Conservation (phyloP, 2,797 vertebrate genomes). For the Gymnocypris eckloni region DNA sequence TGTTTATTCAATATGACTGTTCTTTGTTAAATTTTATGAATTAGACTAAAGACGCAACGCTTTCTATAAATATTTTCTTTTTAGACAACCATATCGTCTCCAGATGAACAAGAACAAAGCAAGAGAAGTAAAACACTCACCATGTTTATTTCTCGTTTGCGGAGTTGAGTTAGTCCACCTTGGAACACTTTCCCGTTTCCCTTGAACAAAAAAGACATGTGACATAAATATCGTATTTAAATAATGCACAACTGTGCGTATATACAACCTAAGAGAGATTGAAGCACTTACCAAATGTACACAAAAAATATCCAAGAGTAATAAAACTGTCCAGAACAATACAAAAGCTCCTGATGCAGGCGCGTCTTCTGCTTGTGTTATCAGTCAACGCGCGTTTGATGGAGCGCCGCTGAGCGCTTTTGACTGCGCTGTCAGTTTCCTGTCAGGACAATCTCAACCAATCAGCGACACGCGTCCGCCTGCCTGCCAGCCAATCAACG, state of each 20-base stretch:
- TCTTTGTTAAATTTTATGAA: neutral
- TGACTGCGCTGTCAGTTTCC: constrained; percentile 56
- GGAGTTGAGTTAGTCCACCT: neutral
- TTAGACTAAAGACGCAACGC: neutral
- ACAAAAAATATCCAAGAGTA: neutral
- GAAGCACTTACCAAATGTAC: constrained; percentile 1
- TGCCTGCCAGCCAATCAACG: constrained; percentile 69
- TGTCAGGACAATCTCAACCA: constrained; percentile 60
- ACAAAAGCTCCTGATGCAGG: neutral
- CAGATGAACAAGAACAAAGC: neutral
- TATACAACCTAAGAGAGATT: neutral
- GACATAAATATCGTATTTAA: constrained; percentile 6
- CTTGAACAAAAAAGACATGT: neutral
- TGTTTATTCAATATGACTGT: neutral
- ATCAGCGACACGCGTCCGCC: constrained; percentile 61
- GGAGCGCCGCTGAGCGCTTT: constrained; percentile 56
- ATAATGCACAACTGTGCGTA: neutral
- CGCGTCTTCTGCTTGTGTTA: neutral
- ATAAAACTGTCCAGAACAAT: neutral
- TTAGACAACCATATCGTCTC: neutral
- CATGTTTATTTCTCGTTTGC: constrained; percentile 17
- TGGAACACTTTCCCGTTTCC: neutral
- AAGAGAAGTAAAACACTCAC: constrained; percentile 10
- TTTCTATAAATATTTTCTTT: neutral
- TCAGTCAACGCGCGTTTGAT: neutral